These are phyloP conservation scores for Phrynocephalus vlangalii DNA, from an alignment of 2,797 vertebrate genomes.

Conservation along the genomic window DNA sequence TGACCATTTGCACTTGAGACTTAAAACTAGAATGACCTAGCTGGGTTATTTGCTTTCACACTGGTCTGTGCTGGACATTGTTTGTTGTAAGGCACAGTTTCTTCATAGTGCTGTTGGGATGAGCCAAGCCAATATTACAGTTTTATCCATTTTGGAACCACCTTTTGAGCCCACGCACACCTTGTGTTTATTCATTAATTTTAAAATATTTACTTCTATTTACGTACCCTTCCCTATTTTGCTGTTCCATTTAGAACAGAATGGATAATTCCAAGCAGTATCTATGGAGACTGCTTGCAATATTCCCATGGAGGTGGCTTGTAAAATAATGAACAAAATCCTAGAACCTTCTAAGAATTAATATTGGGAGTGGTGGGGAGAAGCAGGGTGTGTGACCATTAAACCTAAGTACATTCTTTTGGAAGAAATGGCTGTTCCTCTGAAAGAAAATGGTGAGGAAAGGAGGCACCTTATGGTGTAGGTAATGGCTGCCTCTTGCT, in stretches of 20 bases:
- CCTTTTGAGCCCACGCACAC: too few relatives aligned
- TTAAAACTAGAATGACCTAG: not conserved
- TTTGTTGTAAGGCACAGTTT: not conserved
- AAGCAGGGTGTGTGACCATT: constrained; percentile 43
- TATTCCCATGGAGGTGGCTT: constrained; percentile 43
- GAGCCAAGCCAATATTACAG: not conserved
- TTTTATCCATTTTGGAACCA: too few relatives aligned
- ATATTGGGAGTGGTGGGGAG: constrained; percentile 43
- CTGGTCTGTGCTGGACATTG: not conserved
- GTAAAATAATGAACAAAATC: constrained; percentile 52
- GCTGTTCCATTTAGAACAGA: not conserved
- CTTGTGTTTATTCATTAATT: too few relatives aligned
- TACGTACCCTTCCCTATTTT: too few relatives aligned
- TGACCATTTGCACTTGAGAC: not conserved
- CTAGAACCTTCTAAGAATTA: constrained; percentile 55
- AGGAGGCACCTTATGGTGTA: constrained; percentile 50
- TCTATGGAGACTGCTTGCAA: constrained; percentile 29
- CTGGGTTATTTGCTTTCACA: not conserved
- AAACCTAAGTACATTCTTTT: constrained; percentile 62
- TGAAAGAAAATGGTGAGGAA: constrained; percentile 52
- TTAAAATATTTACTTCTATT: too few relatives aligned
- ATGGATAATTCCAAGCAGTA: not conserved
- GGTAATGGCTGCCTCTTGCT: constrained; percentile 42
- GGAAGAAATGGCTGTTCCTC: constrained; percentile 62
- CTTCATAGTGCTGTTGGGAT: not conserved